Evolutionary conservation across 2,888 invertebrate genomes (phyloP).

Genomic region (Leptopilina drosophilae): DNA sequence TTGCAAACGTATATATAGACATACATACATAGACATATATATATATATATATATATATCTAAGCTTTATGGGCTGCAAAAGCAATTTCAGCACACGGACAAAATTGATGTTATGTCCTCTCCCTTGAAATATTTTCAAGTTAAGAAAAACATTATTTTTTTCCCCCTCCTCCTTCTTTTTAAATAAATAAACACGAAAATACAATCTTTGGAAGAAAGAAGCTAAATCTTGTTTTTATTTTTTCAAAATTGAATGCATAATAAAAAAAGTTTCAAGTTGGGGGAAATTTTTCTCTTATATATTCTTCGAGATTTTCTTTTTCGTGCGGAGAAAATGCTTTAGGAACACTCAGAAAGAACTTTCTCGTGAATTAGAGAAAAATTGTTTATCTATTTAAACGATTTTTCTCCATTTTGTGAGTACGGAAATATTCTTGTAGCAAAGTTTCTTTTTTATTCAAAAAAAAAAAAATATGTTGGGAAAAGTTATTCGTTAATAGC

Average conservation of each 20-base stretch:
- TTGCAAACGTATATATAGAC: conserved; percentile 5
- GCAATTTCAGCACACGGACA: conserved; percentile 14
- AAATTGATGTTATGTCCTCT: conserved; percentile 24
- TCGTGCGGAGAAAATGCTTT: not conserved
- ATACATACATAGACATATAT: no score
- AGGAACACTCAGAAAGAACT: not conserved
- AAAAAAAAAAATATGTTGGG: no score
- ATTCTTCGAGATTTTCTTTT: not conserved
- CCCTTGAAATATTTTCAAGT: not conserved
- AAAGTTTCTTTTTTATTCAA: no score
- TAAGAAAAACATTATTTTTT: not conserved
- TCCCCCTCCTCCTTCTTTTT: not conserved
- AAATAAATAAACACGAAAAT: no score
- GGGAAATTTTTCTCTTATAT: not conserved
- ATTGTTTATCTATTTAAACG: not conserved
- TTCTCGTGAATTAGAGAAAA: not conserved
- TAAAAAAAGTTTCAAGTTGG: not conserved
- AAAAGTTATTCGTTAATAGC: no score
- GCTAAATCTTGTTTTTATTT: not conserved
- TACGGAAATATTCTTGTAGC: no score
- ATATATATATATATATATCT: not conserved
- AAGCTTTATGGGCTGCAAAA: conserved; percentile 24
- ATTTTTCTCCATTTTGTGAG: not conserved
- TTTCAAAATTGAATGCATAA: not conserved
- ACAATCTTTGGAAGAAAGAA: not conserved